Base-by-base conservation (phyloP, 2,113 vertebrate species). In the Mystacornis crossleyi region DNA sequence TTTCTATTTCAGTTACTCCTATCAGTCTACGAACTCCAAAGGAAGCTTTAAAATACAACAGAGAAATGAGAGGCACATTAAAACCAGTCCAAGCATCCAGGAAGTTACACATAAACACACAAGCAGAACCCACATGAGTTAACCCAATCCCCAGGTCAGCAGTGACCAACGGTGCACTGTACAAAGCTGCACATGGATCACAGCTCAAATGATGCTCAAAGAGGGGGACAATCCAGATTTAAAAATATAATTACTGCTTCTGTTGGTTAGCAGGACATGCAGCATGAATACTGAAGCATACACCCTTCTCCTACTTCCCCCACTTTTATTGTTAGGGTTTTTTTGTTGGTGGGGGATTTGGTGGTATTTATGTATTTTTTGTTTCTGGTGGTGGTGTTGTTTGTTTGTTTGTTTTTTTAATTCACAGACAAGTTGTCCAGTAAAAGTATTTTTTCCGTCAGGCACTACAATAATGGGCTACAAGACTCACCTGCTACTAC, bases 1-100 rank as follows among this genome's bases (percentile, higher is more conserved):
- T 99, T 80, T 99, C 99, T 93, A 99, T 99, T 98, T 99, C 99
- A 2, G 99, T 99, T 92, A 99, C 99, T 81, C 99, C 99, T 86
- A 99, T 99, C 92, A 99, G 99, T 91, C 99, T 99, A 31, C 99
- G 99, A 86, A 99, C 99, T 72, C 99, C 99, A 92, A 99, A 97
- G 91, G 99, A 99, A 94, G 99, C 99, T 99, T 98, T 28, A 75
- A 95, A 95, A 91, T 79, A 90, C 40, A 88, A 93, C 83, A 94
- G 89, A 94, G 89, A 84, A 96, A 94, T 21, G 34, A 48, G 28
- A 88, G 54, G 74, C 65, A 42, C 4, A 65, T 94, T 96, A 97
- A 81, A 90, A 70, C 6, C 72, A 82, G 20, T 14, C 48, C 36
- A 74, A 55, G 34, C 28, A 74, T n/a, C 42, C 12, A 45, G 40